Evolutionary conservation across 2,888 invertebrate species (phyloP), one percentile per base, ranked within the genome.

Genomic region (Cryptocephalus primarius): DNA sequence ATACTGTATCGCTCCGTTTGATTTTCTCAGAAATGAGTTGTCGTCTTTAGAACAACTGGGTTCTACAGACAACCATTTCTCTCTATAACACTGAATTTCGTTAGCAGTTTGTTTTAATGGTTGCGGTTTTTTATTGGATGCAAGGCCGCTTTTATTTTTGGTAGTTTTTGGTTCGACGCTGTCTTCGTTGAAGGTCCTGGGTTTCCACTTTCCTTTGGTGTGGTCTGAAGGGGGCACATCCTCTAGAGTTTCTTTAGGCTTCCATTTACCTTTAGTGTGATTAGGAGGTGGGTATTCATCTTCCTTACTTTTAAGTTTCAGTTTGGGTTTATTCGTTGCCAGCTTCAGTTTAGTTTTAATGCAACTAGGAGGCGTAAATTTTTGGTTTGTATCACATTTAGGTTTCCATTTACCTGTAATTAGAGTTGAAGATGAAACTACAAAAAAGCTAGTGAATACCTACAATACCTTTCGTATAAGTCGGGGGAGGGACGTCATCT

Each of bases 201-300:
- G 76, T 59, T 76, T 79, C 82, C 82, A 82, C 62, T 82, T 80
- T 0, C 80, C 80, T 1, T 79, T 80, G 1, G 79, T 79, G 51
- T 77, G 76, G 47, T 74, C 67, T 6, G 36, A 6, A 4, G 36
- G 12, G 12, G 36, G n/a, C 3, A 36, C n/a, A 36, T 11, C 9
- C 10, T 43, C 43, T 33, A 22, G 9, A 12, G 12, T 13, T 22
- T 34, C 31, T 49, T 44, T 50, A 41, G 55, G 88, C 43, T 86
- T 77, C 88, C 88, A 89, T 72, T 90, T 90, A 1, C 86, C 87
- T 64, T 80, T 81, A 0, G 85, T 85, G 57, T 86, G 79, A 36
- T 77, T 77, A 4, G 81, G 80, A 0, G 84, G 83, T 1, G 49
- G 48, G 9, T 47, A 46, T 32, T 48, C 48, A 32, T 55, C 52